These are phyloP conservation scores for Sarcophaga carnaria DNA, from an alignment of 2,888 invertebrate genomes.

Conservation along the genomic window DNA sequence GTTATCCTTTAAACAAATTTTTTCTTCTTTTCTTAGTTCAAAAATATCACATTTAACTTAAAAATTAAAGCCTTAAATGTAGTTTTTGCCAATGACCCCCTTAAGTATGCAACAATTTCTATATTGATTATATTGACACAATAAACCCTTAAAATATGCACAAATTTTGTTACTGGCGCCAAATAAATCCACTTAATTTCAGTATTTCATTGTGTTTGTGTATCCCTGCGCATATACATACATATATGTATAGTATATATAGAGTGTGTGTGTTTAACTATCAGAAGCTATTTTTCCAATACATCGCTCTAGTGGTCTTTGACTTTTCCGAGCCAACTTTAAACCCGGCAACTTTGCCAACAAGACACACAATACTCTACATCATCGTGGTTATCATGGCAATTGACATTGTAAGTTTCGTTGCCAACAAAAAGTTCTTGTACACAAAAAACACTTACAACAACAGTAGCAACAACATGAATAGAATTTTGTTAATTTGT, in stretches of 20 bases:
- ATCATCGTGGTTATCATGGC: slow-evolving; percentile 11
- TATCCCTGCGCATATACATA: not conserved
- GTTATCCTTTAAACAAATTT: not conserved
- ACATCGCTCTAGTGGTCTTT: slow-evolving; percentile 21
- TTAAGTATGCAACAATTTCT: slow-evolving; percentile 25
- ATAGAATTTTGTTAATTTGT: slow-evolving; percentile 30
- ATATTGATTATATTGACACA: slow-evolving; percentile 1
- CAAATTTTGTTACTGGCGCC: slow-evolving; percentile 24
- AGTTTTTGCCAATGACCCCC: not conserved
- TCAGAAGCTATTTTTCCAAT: not conserved
- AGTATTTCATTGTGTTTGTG: not conserved
- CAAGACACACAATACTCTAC: too few species aligned
- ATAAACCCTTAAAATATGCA: slow-evolving; percentile 27
- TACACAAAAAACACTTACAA: not conserved
- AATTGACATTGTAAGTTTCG: slow-evolving; percentile 33
- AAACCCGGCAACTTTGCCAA: slow-evolving; percentile 12
- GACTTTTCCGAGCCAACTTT: slow-evolving; percentile 24
- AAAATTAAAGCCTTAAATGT: too few species aligned
- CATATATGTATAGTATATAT: too few species aligned
- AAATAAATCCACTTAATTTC: slow-evolving; percentile 13
- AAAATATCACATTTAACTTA: too few species aligned
- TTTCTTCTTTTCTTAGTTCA: not conserved
- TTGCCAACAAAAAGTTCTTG: slow-evolving; percentile 27
- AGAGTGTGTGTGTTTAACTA: not conserved
- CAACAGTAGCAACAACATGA: too few species aligned